Evolutionary conservation across 2,888 invertebrate genomes (phyloP).

Genomic region (Drosophila formosana): DNA sequence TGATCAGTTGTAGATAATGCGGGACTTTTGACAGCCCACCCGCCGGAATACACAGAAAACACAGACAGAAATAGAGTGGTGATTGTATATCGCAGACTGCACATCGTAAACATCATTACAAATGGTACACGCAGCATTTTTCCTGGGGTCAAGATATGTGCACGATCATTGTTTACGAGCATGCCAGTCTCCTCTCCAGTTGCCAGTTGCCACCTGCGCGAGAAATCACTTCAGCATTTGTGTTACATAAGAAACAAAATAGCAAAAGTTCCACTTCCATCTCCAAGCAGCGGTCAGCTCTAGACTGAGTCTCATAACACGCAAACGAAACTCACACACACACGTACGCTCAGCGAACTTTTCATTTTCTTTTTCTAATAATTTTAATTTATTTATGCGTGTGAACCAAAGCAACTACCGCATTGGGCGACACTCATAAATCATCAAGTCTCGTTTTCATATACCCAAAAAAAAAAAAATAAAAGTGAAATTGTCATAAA

Average conservation of each 20-base stretch:
- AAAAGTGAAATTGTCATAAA: slow-evolving; percentile 24
- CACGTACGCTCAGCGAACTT: slow-evolving; percentile 9
- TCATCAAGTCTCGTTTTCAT: slow-evolving; percentile 35
- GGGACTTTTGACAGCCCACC: slow-evolving; percentile 21
- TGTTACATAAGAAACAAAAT: slow-evolving; percentile 56
- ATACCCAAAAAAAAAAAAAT: neutral
- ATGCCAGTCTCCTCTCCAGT: slow-evolving; percentile 21
- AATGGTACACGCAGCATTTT: slow-evolving; percentile 28
- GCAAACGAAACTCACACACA: slow-evolving; percentile 39
- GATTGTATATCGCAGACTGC: neutral
- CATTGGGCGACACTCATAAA: slow-evolving; percentile 52
- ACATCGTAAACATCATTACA: slow-evolving; percentile 37
- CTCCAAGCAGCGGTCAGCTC: slow-evolving; percentile 18
- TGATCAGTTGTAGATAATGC: slow-evolving; percentile 26
- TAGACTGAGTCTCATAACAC: slow-evolving; percentile 34
- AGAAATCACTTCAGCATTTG: neutral
- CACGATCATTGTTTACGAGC: slow-evolving; percentile 38
- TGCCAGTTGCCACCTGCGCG: slow-evolving; percentile 23
- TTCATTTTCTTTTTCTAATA: slow-evolving; percentile 54
- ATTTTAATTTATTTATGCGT: slow-evolving; percentile 70
- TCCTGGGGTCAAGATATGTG: slow-evolving; percentile 41
- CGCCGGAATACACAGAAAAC: slow-evolving; percentile 1
- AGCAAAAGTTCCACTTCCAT: slow-evolving; percentile 29
- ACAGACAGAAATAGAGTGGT: neutral
- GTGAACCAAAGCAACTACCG: slow-evolving; percentile 55